Evolutionary conservation across 2,113 vertebrate species (phyloP), one percentile per base, ranked within the genome.

Genomic region (Dinomys branickii): DNA sequence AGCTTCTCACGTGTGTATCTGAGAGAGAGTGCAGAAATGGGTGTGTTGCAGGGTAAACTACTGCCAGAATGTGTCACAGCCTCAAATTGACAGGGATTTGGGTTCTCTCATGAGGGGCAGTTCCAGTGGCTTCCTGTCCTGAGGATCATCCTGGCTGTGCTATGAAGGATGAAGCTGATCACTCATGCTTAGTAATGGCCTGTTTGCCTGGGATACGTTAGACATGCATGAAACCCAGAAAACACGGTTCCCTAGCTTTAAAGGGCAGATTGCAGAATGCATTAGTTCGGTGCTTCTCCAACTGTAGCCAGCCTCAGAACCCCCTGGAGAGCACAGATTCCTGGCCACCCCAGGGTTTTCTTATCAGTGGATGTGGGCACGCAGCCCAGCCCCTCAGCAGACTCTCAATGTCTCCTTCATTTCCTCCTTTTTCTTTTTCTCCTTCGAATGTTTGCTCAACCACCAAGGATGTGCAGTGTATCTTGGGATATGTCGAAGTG

Each of bases 21-120:
- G 35, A n/a, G 88, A 5, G 9, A 6, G 0, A 0, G 0, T 33
- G 17, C 44, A 5, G 22, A 75, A 73, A 84, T 16, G 19, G 44
- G 5, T 71, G 12, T 85, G 38, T 2, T 30, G 17, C n/a, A 58
- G 58, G 19, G 7, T 11, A 2, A 41, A 17, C 33, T 9, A 8
- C 20, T 17, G 8, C 5, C 0, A 5, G 19, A 58, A 33, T 13
- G 2, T 12, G 2, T 38, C 1, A 5, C 24, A 28, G 44, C 41
- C 71, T 77, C 30, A 24, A 14, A 4, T 26, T 33, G 85, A 12
- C 44, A 7, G 5, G 30, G 47, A 28, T 17, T 13, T 35, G 77
- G 56, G 7, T 7, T 88, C 41, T 33, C 5, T 47, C 38, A 33
- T 22, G 8, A 28, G 30, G 13, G 28, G 35, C 2, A 10, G 12